Conservation (phyloP, 2,888 invertebrate species). For the Acanthacorydalis orientalis region DNA sequence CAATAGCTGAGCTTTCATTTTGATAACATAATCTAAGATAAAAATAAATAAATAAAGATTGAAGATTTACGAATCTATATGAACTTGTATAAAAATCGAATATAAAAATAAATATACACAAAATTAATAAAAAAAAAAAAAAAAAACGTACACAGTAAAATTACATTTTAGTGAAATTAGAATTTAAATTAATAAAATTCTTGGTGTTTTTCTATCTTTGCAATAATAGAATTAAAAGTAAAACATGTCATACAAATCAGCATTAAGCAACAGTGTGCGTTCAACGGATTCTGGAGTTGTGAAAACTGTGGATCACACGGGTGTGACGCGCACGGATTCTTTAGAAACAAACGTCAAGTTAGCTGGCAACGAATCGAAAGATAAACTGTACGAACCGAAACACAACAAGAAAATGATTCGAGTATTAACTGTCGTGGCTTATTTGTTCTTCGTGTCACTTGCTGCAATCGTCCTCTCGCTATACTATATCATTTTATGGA, state of each 20-base stretch:
- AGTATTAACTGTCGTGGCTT: constrained; percentile 82
- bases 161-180: too few species aligned
- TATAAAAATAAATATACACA: too few species aligned
- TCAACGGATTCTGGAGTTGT: constrained; percentile 14
- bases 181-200: too few species aligned
- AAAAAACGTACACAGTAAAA: too few species aligned
- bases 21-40: too few species aligned
- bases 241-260: constrained; percentile 38
- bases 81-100: too few species aligned
- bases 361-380: constrained; percentile 44
- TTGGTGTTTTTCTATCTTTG: neutral
- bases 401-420: constrained; percentile 77
- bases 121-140: too few species aligned
- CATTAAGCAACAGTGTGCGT: constrained; percentile 36
- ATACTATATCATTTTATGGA: constrained; percentile 91
- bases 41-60: too few species aligned
- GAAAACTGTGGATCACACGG: constrained; percentile 10
- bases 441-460: constrained; percentile 84
- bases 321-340: constrained; percentile 9
- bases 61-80: too few species aligned
- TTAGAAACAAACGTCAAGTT: constrained; percentile 44
- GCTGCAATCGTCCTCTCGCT: constrained; percentile 86
- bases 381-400: constrained; percentile 64
- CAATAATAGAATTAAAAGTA: constrained; percentile 3
- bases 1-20: too few species aligned